Percentiles rank a stretch among this genome's conserved stretches.
Conservation (phyloP, 2,888 invertebrate genomes). For the Cryptocephalus moraei region DNA sequence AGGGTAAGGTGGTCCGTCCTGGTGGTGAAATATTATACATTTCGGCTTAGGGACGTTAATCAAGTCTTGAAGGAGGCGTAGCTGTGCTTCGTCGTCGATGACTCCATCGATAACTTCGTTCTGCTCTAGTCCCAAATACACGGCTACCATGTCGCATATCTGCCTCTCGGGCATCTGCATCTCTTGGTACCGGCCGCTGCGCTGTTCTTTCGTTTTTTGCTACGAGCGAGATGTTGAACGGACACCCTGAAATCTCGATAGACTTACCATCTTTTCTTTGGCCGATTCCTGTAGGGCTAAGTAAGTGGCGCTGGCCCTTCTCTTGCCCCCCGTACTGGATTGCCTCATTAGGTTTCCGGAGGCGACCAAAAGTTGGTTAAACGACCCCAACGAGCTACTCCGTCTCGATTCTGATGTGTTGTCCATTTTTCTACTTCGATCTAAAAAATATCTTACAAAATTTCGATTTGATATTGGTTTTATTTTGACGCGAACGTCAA, state of each 20-base stretch:
- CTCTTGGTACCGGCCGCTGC: slow-evolving; percentile 38
- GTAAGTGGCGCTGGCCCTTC: slow-evolving; percentile 15
- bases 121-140: slow-evolving; percentile 43
- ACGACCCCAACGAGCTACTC: too few relatives aligned
- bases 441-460: too few relatives aligned
- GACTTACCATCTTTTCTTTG: slow-evolving; percentile 23
- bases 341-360: too few relatives aligned
- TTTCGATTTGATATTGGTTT: too few relatives aligned
- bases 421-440: too few relatives aligned
- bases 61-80: slow-evolving; percentile 51
- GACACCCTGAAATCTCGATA: not conserved
- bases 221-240: slow-evolving; percentile 22
- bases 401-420: too few relatives aligned
- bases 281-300: slow-evolving; percentile 22
- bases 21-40: slow-evolving; percentile 57
- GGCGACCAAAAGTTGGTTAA: too few relatives aligned
- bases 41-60: slow-evolving; percentile 45
- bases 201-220: slow-evolving; percentile 52
- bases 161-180: slow-evolving; percentile 50
- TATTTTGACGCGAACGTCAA: too few relatives aligned
- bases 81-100: slow-evolving; percentile 53
- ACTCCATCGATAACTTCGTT: slow-evolving; percentile 59
- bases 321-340: too few relatives aligned
- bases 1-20: slow-evolving; percentile 52
- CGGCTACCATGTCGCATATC: slow-evolving; percentile 56